Evolutionary conservation across 2,888 invertebrate species (phyloP).

Genomic region (Tipula confusa): DNA sequence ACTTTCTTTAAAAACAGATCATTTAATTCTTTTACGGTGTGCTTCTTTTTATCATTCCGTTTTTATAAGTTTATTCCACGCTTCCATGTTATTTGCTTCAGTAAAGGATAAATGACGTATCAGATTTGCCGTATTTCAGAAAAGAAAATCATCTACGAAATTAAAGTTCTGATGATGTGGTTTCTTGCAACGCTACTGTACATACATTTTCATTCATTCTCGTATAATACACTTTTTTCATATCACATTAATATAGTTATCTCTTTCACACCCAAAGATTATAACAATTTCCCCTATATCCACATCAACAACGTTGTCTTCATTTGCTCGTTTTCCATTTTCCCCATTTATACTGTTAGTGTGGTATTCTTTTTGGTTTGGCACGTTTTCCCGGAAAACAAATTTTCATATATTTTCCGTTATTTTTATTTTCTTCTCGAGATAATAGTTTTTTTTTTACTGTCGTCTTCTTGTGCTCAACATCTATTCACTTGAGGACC

Average conservation of each 20-base stretch:
- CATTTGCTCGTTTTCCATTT: background rate
- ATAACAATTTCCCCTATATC: background rate
- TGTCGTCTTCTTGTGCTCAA: background rate
- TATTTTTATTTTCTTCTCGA: background rate
- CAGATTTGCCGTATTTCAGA: too few relatives aligned
- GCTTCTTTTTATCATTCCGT: too few relatives aligned
- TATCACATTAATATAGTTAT: background rate
- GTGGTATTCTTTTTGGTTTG: background rate
- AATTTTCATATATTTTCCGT: constrained; percentile 12
- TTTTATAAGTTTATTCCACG: too few relatives aligned
- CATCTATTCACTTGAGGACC: background rate
- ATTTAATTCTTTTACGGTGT: too few relatives aligned
- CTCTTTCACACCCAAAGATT: background rate
- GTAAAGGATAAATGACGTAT: too few relatives aligned
- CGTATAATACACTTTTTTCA: background rate
- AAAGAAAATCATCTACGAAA: too few relatives aligned
- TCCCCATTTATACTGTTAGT: background rate
- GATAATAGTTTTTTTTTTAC: background rate
- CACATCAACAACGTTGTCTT: background rate
- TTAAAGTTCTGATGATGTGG: background rate
- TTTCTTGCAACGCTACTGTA: background rate
- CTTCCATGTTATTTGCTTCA: too few relatives aligned
- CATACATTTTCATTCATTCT: background rate
- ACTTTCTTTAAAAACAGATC: too few relatives aligned
- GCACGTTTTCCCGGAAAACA: background rate